phyloP scores from a whole-genome alignment of 2,797 vertebrate species.

The Peromyscus eremicus region DNA sequence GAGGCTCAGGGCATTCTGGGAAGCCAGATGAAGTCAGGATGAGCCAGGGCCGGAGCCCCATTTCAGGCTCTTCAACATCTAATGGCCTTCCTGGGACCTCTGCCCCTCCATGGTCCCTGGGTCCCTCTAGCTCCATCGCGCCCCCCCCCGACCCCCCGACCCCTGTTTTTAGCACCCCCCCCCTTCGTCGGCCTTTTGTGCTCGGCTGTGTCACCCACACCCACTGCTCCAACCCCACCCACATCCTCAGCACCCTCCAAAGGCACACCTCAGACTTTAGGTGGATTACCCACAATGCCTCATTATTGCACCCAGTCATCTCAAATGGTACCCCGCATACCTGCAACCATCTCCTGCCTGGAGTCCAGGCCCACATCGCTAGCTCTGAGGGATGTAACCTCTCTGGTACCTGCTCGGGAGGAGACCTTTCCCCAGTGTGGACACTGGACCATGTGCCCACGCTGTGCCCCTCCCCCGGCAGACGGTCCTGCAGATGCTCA shows the following conservation, averaged over 20 bases:
- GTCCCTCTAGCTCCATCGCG: neutral
- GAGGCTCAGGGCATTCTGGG: neutral
- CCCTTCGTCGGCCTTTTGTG: neutral
- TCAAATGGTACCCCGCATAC: neutral
- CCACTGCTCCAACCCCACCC: neutral
- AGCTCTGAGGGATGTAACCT: neutral
- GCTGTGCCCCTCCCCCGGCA: fast-evolving
- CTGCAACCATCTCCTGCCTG: neutral
- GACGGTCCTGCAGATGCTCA: no score
- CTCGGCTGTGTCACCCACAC: neutral
- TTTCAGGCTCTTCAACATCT: neutral
- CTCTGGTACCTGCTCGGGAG: neutral
- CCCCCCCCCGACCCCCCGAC: no score
- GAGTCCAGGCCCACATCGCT: neutral
- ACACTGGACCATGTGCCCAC: neutral
- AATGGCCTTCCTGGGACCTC: neutral
- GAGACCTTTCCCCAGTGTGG: neutral
- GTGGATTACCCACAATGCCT: neutral
- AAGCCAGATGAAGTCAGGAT: neutral
- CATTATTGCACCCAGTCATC: neutral
- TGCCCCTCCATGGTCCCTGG: neutral
- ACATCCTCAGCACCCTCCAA: neutral
- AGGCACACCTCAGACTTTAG: neutral
- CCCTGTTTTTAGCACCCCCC: neutral
- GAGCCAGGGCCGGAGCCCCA: no score